Conservation (phyloP, 2,888 invertebrate species). For the Habrosyne pyritoides region DNA sequence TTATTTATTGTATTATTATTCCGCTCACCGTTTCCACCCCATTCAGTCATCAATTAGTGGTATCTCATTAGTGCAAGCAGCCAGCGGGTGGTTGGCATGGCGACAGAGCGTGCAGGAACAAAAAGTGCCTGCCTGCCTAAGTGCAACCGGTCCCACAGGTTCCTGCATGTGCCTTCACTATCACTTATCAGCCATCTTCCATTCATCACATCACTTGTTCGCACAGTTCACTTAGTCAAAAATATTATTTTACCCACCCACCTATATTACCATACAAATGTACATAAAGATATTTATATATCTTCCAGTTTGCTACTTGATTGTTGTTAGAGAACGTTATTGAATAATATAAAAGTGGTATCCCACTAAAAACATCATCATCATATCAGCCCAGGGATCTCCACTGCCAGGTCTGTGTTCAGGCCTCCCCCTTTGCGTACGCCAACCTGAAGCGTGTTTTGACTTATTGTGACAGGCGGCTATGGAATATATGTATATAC, state of each 20-base stretch:
- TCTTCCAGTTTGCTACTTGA: too few relatives aligned
- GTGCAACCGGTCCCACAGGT: slow-evolving; percentile 69
- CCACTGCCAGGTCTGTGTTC: too few relatives aligned
- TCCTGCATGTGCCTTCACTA: slow-evolving; percentile 35
- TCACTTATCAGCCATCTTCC: slow-evolving; percentile 42
- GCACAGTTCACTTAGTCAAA: slow-evolving; percentile 8
- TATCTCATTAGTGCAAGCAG: slow-evolving; percentile 38
- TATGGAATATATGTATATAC: too few relatives aligned
- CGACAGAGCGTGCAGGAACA: slow-evolving; percentile 44
- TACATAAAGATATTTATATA: too few relatives aligned
- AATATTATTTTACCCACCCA: background rate
- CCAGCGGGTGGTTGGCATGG: slow-evolving; percentile 18
- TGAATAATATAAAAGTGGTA: too few relatives aligned
- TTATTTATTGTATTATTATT: background rate
- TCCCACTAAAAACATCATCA: too few relatives aligned
- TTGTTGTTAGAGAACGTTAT: too few relatives aligned
- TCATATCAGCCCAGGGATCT: too few relatives aligned
- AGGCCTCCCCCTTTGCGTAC: too few relatives aligned
- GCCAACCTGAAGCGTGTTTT: too few relatives aligned
- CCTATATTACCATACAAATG: too few relatives aligned
- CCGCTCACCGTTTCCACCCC: slow-evolving; percentile 7
- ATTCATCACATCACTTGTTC: slow-evolving; percentile 49
- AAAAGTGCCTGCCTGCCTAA: slow-evolving; percentile 51
- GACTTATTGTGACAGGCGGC: too few relatives aligned
- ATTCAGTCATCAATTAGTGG: slow-evolving; percentile 27